Conservation (phyloP, 2,113 vertebrate genomes). For the Ceyx margarethae region DNA sequence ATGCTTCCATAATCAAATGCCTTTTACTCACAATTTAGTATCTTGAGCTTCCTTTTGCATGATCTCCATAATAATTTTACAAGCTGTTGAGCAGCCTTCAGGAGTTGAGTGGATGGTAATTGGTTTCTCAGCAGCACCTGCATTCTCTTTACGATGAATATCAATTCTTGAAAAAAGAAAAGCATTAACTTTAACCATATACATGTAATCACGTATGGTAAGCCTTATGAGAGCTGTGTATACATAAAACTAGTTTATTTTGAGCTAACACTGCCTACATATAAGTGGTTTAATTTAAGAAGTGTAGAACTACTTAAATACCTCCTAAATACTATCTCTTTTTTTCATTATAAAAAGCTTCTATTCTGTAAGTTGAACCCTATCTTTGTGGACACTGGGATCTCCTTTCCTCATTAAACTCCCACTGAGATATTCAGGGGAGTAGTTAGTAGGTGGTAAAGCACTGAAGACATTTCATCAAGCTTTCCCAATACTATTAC, state of each 20-base stretch:
- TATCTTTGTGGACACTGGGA: neutral
- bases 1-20: neutral
- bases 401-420: neutral
- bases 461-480: neutral
- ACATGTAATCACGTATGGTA: neutral
- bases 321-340: neutral
- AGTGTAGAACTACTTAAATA: neutral
- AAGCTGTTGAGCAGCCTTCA: conserved; percentile 92
- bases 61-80: conserved; percentile 97
- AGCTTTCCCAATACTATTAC: neutral
- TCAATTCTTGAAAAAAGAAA: conserved; percentile 84
- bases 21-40: conserved; percentile 92
- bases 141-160: conserved; percentile 97
- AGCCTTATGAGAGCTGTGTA: neutral
- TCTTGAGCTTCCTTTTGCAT: conserved; percentile 98
- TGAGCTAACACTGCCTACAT: neutral
- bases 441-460: neutral
- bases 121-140: conserved; percentile 95
- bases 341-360: neutral
- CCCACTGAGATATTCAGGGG: neutral
- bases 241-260: neutral
- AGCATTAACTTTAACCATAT: neutral
- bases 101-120: conserved; percentile 97
- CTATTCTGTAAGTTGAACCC: neutral
- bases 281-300: neutral